Evolutionary conservation across 2,888 invertebrate species (phyloP).

Genomic region (Spodoptera littoralis): DNA sequence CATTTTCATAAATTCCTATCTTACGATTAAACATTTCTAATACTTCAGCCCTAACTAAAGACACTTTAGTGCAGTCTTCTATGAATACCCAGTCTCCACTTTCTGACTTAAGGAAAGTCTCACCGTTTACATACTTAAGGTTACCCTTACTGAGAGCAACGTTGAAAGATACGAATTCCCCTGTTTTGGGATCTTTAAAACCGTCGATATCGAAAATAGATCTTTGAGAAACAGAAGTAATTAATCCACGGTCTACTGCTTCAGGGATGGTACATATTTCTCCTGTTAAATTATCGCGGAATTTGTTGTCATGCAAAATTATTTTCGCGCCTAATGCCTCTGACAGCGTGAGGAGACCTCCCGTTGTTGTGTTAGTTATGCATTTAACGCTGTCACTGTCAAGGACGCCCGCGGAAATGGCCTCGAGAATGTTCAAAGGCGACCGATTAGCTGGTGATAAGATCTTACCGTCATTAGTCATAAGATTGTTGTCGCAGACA

Average conservation of each 20-base stretch:
- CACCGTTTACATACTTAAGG: constrained; percentile 92
- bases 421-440: constrained; percentile 94
- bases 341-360: constrained; percentile 94
- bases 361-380: constrained; percentile 93
- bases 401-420: constrained; percentile 95
- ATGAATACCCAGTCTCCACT: constrained; percentile 93
- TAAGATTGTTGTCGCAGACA: constrained; percentile 93
- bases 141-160: constrained; percentile 93
- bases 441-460: constrained; percentile 94
- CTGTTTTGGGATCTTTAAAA: constrained; percentile 94
- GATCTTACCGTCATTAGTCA: constrained; percentile 93
- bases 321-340: constrained; percentile 95
- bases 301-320: constrained; percentile 92
- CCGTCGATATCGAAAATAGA: constrained; percentile 98
- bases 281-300: constrained; percentile 92
- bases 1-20: constrained; percentile 94
- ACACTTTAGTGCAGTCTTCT: constrained; percentile 93
- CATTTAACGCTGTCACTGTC: constrained; percentile 95
- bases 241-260: constrained; percentile 96
- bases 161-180: constrained; percentile 95
- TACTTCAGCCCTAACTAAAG: constrained; percentile 94
- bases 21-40: constrained; percentile 95
- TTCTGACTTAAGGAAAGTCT: constrained; percentile 92
- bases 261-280: constrained; percentile 94
- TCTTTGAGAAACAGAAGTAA: constrained; percentile 95